Conservation (phyloP, 2,113 vertebrate species). For the Ageneiosus marmoratus region DNA sequence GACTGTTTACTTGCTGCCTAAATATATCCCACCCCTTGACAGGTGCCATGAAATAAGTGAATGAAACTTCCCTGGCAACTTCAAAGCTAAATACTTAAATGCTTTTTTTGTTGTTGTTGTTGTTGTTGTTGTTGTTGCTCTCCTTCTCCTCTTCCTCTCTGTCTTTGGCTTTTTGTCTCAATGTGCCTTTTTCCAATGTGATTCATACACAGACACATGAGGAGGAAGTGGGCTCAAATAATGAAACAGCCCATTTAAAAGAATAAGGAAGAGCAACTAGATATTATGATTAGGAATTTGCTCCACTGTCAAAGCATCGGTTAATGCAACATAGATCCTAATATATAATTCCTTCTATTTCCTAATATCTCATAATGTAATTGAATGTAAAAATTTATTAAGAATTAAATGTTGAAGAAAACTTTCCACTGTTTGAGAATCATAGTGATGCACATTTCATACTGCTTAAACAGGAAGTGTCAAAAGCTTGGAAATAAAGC, state of each 20-base stretch:
- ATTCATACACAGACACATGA: background rate
- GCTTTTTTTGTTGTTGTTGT: no score
- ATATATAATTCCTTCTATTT: background rate
- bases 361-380: no score
- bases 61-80: no score
- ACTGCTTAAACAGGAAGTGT: background rate
- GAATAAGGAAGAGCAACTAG: conserved; percentile 19
- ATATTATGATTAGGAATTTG: background rate
- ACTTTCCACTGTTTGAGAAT: background rate
- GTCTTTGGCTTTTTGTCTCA: background rate
- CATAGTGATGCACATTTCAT: background rate
- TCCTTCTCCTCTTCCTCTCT: background rate
- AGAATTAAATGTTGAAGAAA: background rate
- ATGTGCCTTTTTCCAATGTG: background rate
- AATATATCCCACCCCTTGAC: no score
- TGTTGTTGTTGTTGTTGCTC: no score
- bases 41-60: no score
- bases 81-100: no score
- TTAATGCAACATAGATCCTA: background rate
- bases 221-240: background rate
- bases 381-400: background rate
- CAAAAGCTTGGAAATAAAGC: no score
- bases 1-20: no score
- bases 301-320: background rate
- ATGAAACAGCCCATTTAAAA: background rate